phyloP scores from a whole-genome alignment of 2,888 invertebrate species.

The Ophraella communa region DNA sequence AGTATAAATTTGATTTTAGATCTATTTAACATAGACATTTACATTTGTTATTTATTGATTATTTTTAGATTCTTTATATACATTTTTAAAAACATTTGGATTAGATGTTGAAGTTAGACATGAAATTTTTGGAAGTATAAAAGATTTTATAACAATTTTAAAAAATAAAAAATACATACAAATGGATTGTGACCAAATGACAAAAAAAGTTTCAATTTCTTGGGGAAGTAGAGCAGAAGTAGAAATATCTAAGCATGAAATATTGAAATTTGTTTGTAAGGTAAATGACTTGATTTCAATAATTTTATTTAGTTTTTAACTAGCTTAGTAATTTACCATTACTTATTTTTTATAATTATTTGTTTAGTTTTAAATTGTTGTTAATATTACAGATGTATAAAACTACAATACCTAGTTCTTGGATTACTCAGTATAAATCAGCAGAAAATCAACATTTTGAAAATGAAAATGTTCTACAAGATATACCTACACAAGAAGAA shows the following conservation, averaged over 20 bases:
- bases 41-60: background rate
- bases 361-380: background rate
- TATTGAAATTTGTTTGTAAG: slow-evolving; percentile 49
- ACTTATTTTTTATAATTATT: background rate
- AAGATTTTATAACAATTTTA: slow-evolving; percentile 45
- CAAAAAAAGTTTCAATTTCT: slow-evolving; percentile 40
- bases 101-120: slow-evolving; percentile 46
- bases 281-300: slow-evolving; percentile 31
- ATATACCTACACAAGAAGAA: background rate
- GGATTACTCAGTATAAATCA: slow-evolving; percentile 44
- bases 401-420: slow-evolving; percentile 42
- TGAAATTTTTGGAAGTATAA: slow-evolving; percentile 46
- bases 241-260: slow-evolving; percentile 48
- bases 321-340: background rate
- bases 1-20: too few species aligned
- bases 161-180: slow-evolving; percentile 45
- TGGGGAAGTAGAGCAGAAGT: slow-evolving; percentile 49
- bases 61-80: slow-evolving; percentile 43
- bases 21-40: too few species aligned
- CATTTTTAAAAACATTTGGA: slow-evolving; percentile 44
- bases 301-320: background rate
- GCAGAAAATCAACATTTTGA: slow-evolving; percentile 43
- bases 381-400: slow-evolving; percentile 43
- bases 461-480: slow-evolving; percentile 29
- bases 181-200: slow-evolving; percentile 41